Evolutionary conservation across 1,140 invertebrate species (phyloP).

Genomic region (Scylla paramamosain): DNA sequence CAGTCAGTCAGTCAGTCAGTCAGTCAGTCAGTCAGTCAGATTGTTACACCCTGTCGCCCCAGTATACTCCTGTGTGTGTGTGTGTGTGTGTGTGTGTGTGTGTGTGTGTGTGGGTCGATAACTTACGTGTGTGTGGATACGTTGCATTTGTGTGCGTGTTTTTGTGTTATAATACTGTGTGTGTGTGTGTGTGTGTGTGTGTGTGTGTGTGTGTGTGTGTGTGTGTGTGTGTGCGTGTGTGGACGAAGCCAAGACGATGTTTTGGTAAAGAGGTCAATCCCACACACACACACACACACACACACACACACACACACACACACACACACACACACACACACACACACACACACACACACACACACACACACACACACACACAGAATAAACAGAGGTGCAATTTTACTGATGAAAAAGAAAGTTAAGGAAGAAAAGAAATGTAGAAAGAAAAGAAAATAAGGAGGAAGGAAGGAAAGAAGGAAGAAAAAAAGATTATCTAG

Average conservation of each 20-base stretch:
- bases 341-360: constrained; percentile 38
- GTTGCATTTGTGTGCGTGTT: too few species aligned
- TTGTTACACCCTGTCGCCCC: too few species aligned
- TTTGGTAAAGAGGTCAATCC: neutral
- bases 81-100: too few species aligned
- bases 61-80: too few species aligned
- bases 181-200: too few species aligned
- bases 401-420: neutral
- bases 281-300: constrained; percentile 31
- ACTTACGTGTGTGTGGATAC: neutral
- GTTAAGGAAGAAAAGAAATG: too few species aligned
- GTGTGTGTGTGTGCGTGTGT: too few species aligned
- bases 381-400: neutral
- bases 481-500: neutral
- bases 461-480: too few species aligned
- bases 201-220: too few species aligned
- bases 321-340: constrained; percentile 38
- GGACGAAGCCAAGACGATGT: too few species aligned
- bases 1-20: neutral
- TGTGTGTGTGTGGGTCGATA: too few species aligned
- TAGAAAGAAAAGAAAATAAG: neutral
- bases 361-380: constrained; percentile 38
- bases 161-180: neutral
- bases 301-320: constrained; percentile 27
- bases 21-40: neutral